Conservation (phyloP, 1,140 invertebrate species). For the Papilio polytes region DNA sequence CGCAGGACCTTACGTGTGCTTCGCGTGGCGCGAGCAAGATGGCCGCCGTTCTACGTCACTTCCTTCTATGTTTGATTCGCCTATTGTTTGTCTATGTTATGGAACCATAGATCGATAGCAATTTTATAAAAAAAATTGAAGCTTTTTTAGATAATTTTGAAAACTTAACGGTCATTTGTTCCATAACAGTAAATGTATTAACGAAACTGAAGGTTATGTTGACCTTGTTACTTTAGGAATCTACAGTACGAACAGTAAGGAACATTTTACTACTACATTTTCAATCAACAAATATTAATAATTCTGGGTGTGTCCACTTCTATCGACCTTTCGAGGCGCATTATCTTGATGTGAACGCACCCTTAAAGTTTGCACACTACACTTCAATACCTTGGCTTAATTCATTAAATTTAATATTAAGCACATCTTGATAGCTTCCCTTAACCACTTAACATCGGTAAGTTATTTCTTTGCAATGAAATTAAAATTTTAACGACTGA, state of each 20-base stretch:
- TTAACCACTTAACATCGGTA: neutral
- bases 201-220: slow-evolving; percentile 72
- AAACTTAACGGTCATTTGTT: slow-evolving; percentile 1
- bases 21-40: slow-evolving; percentile 81
- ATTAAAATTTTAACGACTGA: neutral
- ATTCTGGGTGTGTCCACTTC: neutral
- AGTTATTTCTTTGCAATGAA: neutral
- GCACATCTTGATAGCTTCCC: neutral
- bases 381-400: neutral
- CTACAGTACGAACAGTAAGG: slow-evolving; percentile 30
- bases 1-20: slow-evolving; percentile 61
- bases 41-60: slow-evolving; percentile 74
- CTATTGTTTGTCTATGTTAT: slow-evolving; percentile 51
- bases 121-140: no score
- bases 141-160: neutral
- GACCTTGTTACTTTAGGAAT: slow-evolving; percentile 44
- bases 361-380: neutral
- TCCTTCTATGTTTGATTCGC: slow-evolving; percentile 63
- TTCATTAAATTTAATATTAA: neutral
- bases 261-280: slow-evolving; percentile 5
- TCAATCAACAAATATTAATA: neutral
- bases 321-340: neutral
- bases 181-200: slow-evolving; percentile 44
- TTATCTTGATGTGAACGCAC: neutral
- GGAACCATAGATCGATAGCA: neutral